Evolutionary conservation across 2,113 vertebrate species (phyloP).

Genomic region (Lonchura striata): DNA sequence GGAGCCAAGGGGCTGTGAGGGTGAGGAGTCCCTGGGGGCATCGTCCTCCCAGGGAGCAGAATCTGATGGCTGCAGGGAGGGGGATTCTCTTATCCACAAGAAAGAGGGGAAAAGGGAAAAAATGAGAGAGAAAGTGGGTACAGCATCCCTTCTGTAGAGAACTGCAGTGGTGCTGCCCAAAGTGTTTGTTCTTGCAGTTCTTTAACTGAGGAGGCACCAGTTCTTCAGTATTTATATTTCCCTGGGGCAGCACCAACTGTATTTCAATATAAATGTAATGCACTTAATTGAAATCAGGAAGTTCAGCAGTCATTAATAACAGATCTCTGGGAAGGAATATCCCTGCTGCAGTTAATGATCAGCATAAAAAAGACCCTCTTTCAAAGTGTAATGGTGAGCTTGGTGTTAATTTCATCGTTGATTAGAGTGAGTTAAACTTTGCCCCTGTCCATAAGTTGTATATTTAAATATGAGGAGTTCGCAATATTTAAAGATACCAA

Average conservation of each 20-base stretch:
- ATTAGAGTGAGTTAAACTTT: constrained; percentile 76
- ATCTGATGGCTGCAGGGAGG: background rate
- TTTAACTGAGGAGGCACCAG: background rate
- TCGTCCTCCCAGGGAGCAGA: background rate
- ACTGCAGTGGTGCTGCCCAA: background rate
- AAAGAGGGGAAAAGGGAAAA: background rate
- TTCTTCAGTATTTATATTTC: constrained; percentile 71
- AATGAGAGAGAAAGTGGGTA: background rate
- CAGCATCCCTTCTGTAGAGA: background rate
- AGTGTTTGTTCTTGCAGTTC: background rate
- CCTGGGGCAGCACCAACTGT: constrained; percentile 50
- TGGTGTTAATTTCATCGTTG: constrained; percentile 67
- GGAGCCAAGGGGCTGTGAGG: background rate
- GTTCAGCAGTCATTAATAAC: constrained; percentile 75
- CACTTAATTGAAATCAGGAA: constrained; percentile 76
- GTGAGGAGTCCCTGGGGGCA: background rate
- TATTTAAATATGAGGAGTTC: constrained; percentile 55
- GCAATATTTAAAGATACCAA: constrained; percentile 56
- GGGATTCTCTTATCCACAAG: background rate
- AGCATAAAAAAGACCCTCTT: constrained; percentile 38
- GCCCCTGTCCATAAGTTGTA: constrained; percentile 59
- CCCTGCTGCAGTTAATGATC: constrained; percentile 48
- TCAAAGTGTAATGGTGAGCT: constrained; percentile 35
- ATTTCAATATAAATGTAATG: constrained; percentile 57
- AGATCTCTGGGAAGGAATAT: constrained; percentile 60